Evolutionary conservation across 92 coral and sea anemone species (phyloP).

Genomic region (Pocillopora meandrina): DNA sequence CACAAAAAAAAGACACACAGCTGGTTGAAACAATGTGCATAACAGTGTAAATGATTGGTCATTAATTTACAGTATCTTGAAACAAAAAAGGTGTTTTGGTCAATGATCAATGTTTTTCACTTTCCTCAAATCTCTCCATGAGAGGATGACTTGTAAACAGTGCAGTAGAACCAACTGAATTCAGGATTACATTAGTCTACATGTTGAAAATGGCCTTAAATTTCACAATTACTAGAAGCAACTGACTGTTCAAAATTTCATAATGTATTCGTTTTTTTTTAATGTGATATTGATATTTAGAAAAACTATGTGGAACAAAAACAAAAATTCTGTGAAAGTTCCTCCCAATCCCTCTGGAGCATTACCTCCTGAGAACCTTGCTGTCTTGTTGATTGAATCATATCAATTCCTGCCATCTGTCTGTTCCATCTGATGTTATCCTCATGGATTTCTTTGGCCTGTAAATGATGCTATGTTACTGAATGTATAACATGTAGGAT

Average conservation of each 20-base stretch:
- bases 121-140: too few species aligned
- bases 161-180: too few species aligned
- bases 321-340: background rate
- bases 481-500: background rate
- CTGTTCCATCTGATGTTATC: slow-evolving; percentile 89
- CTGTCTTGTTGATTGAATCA: slow-evolving; percentile 90
- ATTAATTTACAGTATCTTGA: too few species aligned
- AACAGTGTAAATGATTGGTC: too few species aligned
- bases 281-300: too few species aligned
- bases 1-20: background rate
- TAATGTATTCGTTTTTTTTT: too few species aligned
- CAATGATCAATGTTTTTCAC: too few species aligned
- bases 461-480: background rate
- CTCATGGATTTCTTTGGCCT: slow-evolving; percentile 70
- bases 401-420: slow-evolving; percentile 92
- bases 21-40: background rate
- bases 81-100: too few species aligned
- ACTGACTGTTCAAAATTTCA: background rate
- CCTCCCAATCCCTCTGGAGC: too few species aligned
- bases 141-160: too few species aligned
- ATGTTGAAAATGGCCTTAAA: too few species aligned
- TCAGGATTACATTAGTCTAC: too few species aligned
- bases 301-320: background rate
- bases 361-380: slow-evolving; percentile 65
- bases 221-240: background rate